Conservation (phyloP, 2,888 invertebrate species). For the Orchesellides sinensis region DNA sequence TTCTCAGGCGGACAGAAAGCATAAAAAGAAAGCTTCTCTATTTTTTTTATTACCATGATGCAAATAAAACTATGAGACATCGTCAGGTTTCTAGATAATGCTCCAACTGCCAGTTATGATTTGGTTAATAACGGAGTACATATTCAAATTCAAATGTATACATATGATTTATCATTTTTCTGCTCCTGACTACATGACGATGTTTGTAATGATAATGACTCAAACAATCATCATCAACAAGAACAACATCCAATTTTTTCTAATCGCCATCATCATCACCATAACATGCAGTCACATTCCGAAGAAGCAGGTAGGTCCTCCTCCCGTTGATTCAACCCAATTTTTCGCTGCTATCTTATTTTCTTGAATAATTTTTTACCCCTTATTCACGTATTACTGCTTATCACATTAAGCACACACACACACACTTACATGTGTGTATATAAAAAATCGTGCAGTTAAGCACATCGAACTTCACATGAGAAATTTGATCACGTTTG, state of each 20-base stretch:
- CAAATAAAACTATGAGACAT: too few relatives aligned
- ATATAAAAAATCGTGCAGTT: too few relatives aligned
- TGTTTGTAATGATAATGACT: slow-evolving; percentile 50
- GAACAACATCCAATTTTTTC: slow-evolving; percentile 28
- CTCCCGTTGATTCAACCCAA: slow-evolving; percentile 9
- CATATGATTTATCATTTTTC: slow-evolving; percentile 34
- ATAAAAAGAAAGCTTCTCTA: too few relatives aligned
- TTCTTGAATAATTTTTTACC: neutral
- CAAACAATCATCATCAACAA: slow-evolving; percentile 36
- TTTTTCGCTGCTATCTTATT: slow-evolving; percentile 21
- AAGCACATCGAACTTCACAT: too few relatives aligned
- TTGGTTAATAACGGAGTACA: slow-evolving; percentile 9
- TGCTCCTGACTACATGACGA: slow-evolving; percentile 1
- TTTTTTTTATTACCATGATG: too few relatives aligned
- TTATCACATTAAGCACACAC: neutral
- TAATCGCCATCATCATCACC: slow-evolving; percentile 34
- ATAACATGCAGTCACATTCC: slow-evolving; percentile 52
- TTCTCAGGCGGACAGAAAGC: too few relatives aligned
- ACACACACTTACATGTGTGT: neutral
- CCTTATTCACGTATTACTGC: neutral
- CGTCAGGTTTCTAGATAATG: too few relatives aligned
- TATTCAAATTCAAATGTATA: neutral
- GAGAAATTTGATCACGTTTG: slow-evolving; percentile 5
- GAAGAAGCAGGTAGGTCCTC: slow-evolving; percentile 47
- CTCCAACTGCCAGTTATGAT: slow-evolving; percentile 16